phyloP scores from a whole-genome alignment of 1,140 invertebrate genomes.

The Papilio xuthus region DNA sequence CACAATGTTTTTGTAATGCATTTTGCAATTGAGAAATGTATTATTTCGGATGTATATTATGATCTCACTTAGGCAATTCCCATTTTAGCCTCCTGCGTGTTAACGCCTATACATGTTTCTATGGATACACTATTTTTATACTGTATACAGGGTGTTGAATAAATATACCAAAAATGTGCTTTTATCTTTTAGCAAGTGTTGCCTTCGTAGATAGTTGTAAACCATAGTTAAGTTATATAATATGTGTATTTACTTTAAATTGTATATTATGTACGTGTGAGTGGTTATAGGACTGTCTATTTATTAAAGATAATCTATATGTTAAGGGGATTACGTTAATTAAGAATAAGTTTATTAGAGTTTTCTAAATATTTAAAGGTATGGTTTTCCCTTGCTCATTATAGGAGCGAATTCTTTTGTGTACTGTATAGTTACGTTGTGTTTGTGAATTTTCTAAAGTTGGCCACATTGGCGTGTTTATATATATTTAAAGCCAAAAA shows the following conservation, averaged over 20 bases:
- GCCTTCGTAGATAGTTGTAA: slow-evolving; percentile 67
- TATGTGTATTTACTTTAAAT: slow-evolving; percentile 37
- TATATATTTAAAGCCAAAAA: slow-evolving; percentile 42
- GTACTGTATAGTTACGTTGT: slow-evolving; percentile 24
- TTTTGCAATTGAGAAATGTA: slow-evolving; percentile 19
- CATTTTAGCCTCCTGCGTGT: slow-evolving; percentile 58
- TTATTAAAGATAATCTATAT: slow-evolving; percentile 37
- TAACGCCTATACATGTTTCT: slow-evolving; percentile 67
- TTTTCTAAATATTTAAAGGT: slow-evolving; percentile 45
- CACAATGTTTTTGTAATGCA: slow-evolving; percentile 23
- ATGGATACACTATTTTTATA: slow-evolving; percentile 69
- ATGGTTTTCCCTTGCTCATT: slow-evolving; percentile 31
- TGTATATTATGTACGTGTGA: slow-evolving; percentile 31
- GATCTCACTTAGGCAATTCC: slow-evolving; percentile 69
- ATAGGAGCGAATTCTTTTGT: slow-evolving; percentile 9
- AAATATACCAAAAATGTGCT: slow-evolving; percentile 79
- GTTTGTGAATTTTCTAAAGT: slow-evolving; percentile 47
- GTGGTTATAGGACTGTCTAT: slow-evolving; percentile 37
- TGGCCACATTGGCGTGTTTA: slow-evolving; percentile 51
- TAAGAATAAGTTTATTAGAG: slow-evolving; percentile 25
- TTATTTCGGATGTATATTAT: slow-evolving; percentile 48
- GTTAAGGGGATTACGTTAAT: slow-evolving; percentile 31
- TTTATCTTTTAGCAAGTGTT: slow-evolving; percentile 73
- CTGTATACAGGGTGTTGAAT: slow-evolving; percentile 77
- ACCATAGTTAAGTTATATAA: slow-evolving; percentile 39